These are phyloP conservation scores for Pachyseris speciosa DNA, from an alignment of 64 coral and sea anemone genomes.

Conservation along the genomic window DNA sequence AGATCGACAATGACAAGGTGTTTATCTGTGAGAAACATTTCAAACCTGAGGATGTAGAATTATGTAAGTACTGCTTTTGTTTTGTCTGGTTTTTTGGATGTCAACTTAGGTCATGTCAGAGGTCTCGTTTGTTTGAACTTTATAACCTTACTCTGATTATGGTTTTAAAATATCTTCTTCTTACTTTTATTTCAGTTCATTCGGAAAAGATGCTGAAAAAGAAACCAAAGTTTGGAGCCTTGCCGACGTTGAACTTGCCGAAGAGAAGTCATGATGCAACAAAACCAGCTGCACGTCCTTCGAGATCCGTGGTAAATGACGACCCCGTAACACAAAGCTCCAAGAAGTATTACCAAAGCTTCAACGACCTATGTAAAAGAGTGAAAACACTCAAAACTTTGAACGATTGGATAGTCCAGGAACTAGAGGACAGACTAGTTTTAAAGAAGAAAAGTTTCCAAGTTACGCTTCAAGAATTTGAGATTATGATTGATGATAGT, in stretches of 20 bases:
- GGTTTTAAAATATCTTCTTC: constrained; percentile 2
- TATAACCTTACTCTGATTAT: constrained; percentile 10
- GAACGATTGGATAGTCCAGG: constrained; percentile 34
- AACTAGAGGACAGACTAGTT: constrained; percentile 57
- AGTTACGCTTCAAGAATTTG: constrained; percentile 46
- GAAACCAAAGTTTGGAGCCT: constrained; percentile 59
- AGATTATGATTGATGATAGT: constrained; percentile 69
- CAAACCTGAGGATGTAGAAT: constrained; percentile 44
- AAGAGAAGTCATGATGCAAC: constrained; percentile 49
- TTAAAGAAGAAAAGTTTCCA: background rate
- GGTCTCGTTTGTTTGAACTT: background rate
- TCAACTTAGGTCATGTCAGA: background rate
- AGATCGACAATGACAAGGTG: constrained; percentile 57
- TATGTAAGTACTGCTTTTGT: constrained; percentile 48
- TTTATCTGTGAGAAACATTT: constrained; percentile 77
- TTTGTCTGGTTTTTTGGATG: background rate
- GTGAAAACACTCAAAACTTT: constrained; percentile 34
- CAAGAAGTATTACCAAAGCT: constrained; percentile 6
- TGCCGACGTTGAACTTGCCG: constrained; percentile 46
- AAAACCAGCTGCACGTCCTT: constrained; percentile 11
- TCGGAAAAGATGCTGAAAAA: constrained; percentile 65
- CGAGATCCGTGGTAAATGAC: constrained; percentile 33
- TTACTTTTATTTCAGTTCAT: constrained; percentile 54
- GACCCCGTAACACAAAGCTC: background rate
- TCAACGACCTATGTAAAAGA: constrained; percentile 52